These are phyloP conservation scores for Megalops atlanticus DNA, from an alignment of 2,113 vertebrate genomes.

Conservation along the genomic window DNA sequence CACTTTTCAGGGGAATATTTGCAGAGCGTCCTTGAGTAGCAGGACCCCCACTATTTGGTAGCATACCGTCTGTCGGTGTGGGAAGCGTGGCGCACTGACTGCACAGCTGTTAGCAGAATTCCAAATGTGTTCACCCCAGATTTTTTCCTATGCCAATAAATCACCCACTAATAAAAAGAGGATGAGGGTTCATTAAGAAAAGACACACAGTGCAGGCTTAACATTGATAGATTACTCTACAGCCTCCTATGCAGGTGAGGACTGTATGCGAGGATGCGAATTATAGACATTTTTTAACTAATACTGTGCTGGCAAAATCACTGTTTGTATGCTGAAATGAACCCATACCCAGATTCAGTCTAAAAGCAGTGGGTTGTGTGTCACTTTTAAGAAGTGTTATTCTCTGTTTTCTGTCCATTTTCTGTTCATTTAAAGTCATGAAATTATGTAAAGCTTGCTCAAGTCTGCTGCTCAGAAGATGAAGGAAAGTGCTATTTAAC, in stretches of 20 bases:
- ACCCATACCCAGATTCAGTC: too few relatives aligned
- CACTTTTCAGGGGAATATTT: background rate
- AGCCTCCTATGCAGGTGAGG: background rate
- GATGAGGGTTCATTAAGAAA: constrained; percentile 6
- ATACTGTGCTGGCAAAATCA: background rate
- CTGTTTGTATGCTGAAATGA: too few relatives aligned
- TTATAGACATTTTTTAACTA: background rate
- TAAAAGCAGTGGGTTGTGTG: too few relatives aligned
- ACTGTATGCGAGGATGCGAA: background rate
- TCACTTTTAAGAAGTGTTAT: too few relatives aligned
- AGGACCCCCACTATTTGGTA: background rate
- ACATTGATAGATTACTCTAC: background rate
- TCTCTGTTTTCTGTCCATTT: too few relatives aligned
- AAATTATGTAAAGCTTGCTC: background rate
- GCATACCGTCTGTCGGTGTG: background rate
- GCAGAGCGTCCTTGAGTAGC: background rate
- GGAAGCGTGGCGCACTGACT: background rate
- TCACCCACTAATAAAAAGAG: background rate
- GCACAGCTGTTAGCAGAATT: constrained; percentile 16
- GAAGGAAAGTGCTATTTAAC: background rate
- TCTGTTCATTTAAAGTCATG: too few relatives aligned
- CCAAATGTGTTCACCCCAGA: background rate
- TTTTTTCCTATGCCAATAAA: background rate
- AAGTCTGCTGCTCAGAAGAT: background rate
- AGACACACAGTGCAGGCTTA: background rate